A percentile compares a stretch with the other conserved stretches of the same genome.
phyloP scores from a whole-genome alignment of 1,140 invertebrate genomes.

The Lethrus apterus region DNA sequence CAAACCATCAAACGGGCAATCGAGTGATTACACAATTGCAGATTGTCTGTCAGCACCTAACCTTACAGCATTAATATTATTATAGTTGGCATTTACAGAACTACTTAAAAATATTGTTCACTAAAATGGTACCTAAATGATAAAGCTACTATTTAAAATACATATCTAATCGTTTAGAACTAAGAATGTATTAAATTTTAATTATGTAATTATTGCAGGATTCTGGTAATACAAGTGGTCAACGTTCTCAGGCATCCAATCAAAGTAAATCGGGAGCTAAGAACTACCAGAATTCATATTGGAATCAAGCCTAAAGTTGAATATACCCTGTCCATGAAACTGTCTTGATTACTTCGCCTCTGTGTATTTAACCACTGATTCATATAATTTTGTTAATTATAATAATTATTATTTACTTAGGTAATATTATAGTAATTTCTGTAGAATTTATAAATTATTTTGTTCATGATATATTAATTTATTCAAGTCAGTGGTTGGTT shows the following conservation, averaged over 20 bases:
- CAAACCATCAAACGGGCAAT: too few species aligned
- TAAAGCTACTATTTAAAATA: too few species aligned
- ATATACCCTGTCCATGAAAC: slow-evolving; percentile 6
- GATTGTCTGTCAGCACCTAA: too few species aligned
- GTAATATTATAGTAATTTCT: slow-evolving; percentile 13
- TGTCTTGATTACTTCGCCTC: slow-evolving; percentile 14
- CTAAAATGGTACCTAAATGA: too few species aligned
- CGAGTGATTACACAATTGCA: too few species aligned
- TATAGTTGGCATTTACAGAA: too few species aligned
- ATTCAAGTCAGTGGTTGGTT: slow-evolving; percentile 12
- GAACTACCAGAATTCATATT: slow-evolving; percentile 56
- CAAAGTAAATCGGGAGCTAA: slow-evolving; percentile 62
- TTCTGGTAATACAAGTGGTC: slow-evolving; percentile 55
- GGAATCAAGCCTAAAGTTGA: slow-evolving; percentile 42
- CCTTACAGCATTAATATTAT: too few species aligned
- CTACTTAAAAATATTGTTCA: too few species aligned
- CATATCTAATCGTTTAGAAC: too few species aligned
- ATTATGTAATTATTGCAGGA: slow-evolving; percentile 45
- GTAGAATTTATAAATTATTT: slow-evolving; percentile 14
- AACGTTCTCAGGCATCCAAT: slow-evolving; percentile 57
- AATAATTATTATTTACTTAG: slow-evolving; percentile 15
- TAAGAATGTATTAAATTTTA: not conserved
- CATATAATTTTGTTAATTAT: slow-evolving; percentile 20
- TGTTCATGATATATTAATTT: slow-evolving; percentile 8
- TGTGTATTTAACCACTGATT: slow-evolving; percentile 16